These are phyloP conservation scores for Pissodes strobi DNA, from an alignment of 1,140 invertebrate species.

Conservation along the genomic window DNA sequence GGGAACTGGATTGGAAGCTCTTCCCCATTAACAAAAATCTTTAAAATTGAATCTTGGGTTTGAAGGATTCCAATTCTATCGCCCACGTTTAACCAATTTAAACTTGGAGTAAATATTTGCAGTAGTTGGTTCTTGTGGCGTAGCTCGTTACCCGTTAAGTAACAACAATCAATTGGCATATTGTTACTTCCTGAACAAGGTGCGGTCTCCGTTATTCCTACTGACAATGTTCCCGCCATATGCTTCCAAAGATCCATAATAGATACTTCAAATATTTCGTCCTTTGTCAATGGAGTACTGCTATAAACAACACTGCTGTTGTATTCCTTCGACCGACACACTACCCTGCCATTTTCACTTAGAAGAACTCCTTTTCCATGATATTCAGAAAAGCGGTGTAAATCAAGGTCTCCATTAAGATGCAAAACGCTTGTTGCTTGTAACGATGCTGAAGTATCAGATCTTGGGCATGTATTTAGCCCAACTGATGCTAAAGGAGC, in stretches of 20 bases:
- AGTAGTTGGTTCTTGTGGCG: constrained; percentile 63
- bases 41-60: constrained; percentile 64
- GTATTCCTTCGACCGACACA: constrained; percentile 67
- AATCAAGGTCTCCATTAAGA: constrained; percentile 46
- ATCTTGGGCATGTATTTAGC: constrained; percentile 34
- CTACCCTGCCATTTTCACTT: constrained; percentile 69
- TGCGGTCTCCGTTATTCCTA: constrained; percentile 73
- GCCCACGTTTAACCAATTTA: constrained; percentile 78
- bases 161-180: constrained; percentile 67
- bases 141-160: constrained; percentile 71
- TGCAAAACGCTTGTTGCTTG: constrained; percentile 49
- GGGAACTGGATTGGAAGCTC: constrained; percentile 65
- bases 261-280: constrained; percentile 75
- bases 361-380: constrained; percentile 75
- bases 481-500: constrained; percentile 34
- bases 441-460: constrained; percentile 51
- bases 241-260: constrained; percentile 65
- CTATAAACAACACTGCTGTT: constrained; percentile 76
- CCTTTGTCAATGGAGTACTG: constrained; percentile 69
- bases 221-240: constrained; percentile 75
- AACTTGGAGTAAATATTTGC: constrained; percentile 70
- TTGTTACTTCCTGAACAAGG: constrained; percentile 62
- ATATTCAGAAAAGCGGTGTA: constrained; percentile 65
- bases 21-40: constrained; percentile 73
- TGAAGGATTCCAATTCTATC: constrained; percentile 72